Percentiles rank a stretch among this genome's conserved stretches.
Evolutionary conservation across 2,113 vertebrate species (phyloP).

Genomic region (Heterocephalus glaber): DNA sequence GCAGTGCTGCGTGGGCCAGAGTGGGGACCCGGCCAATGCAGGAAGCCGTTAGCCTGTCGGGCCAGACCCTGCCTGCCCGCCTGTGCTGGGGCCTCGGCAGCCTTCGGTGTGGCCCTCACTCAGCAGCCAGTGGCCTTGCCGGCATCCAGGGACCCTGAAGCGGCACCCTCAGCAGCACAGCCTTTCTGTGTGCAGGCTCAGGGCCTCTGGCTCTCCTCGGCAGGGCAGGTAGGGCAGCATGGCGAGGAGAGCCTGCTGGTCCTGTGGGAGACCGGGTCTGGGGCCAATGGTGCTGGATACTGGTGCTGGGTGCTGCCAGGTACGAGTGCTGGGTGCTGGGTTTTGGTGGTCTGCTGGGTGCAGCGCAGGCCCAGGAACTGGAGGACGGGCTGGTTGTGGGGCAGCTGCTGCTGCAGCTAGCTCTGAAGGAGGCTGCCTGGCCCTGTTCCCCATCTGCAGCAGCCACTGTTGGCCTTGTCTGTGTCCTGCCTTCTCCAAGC

Average conservation of each 20-base stretch:
- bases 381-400: neutral
- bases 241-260: neutral
- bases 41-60: neutral
- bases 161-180: accelerated
- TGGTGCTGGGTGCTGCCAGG: neutral
- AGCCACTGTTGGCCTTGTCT: neutral
- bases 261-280: neutral
- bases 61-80: neutral
- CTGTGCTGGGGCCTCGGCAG: accelerated
- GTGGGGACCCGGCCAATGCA: neutral
- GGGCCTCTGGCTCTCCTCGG: neutral
- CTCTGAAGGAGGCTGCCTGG: neutral
- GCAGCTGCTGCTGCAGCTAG: neutral
- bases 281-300: neutral
- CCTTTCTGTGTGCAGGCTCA: neutral
- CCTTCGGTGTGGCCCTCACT: neutral
- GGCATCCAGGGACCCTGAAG: too few relatives aligned
- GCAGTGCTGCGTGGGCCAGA: neutral
- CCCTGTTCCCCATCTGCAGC: too few relatives aligned
- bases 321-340: neutral
- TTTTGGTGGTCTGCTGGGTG: neutral
- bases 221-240: too few relatives aligned
- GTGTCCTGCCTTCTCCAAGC: neutral
- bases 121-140: neutral
- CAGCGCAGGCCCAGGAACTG: neutral